Conservation (phyloP, 2,113 vertebrate species). For the Thalassoma bifasciatum region DNA sequence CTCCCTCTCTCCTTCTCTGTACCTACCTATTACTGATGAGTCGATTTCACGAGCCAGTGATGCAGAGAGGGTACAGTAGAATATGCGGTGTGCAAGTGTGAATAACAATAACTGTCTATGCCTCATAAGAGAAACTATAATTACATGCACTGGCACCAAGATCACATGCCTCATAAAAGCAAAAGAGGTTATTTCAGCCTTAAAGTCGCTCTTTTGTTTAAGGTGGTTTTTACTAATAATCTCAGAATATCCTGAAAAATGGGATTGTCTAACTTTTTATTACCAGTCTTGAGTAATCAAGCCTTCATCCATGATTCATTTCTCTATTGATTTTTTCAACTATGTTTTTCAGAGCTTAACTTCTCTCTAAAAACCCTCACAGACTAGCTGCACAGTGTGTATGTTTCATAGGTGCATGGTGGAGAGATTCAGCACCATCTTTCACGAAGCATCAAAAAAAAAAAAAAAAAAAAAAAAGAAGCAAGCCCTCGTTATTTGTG, state of each 20-base stretch:
- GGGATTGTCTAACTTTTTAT: constrained; percentile 4
- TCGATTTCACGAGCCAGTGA: constrained; percentile 79
- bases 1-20: constrained; percentile 43
- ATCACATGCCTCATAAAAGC: constrained; percentile 64
- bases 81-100: constrained; percentile 67
- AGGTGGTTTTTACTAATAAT: constrained; percentile 37
- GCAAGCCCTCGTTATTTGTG: constrained; percentile 37
- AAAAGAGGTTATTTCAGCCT: constrained; percentile 51
- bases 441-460: constrained; percentile 33
- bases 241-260: constrained; percentile 5
- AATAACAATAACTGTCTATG: constrained; percentile 75
- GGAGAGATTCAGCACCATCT: background rate
- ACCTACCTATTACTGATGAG: constrained; percentile 74
- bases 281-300: constrained; percentile 2
- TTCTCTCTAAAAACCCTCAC: background rate
- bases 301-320: background rate
- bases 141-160: constrained; percentile 50
- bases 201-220: constrained; percentile 5
- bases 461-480: background rate
- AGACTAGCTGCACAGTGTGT: background rate
- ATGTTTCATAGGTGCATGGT: background rate
- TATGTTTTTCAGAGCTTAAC: background rate
- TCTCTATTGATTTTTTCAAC: background rate
- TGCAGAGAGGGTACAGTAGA: constrained; percentile 76
- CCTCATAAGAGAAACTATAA: constrained; percentile 71